Percentiles rank a stretch among this genome's conserved stretches.
Evolutionary conservation across 2,113 vertebrate genomes (phyloP).

Genomic region (Odontesthes bonariensis): DNA sequence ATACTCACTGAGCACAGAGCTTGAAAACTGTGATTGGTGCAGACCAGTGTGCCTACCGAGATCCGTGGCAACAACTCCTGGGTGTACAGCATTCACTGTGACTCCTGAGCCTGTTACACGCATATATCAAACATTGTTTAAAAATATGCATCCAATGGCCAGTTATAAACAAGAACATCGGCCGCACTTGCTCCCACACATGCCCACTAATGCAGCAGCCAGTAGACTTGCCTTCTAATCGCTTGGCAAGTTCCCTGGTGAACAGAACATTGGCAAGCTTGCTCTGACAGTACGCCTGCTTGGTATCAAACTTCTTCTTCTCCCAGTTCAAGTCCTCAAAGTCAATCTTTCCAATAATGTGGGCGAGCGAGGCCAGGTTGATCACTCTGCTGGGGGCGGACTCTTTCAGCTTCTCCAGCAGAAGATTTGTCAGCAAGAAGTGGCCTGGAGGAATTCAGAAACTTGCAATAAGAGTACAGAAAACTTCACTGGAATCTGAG

Average conservation of each 20-base stretch:
- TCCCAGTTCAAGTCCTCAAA: conserved; percentile 90
- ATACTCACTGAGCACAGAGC: conserved; percentile 83
- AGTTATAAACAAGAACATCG: conserved; percentile 52
- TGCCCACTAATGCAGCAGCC: conserved; percentile 64
- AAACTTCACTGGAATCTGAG: not conserved
- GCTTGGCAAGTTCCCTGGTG: conserved; percentile 86
- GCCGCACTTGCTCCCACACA: conserved; percentile 60
- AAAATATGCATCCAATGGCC: conserved; percentile 47
- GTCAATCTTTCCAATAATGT: conserved; percentile 86
- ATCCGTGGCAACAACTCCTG: conserved; percentile 88
- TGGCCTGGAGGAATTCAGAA: conserved; percentile 80
- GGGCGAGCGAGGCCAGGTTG: conserved; percentile 89
- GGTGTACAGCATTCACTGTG: conserved; percentile 87
- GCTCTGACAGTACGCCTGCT: conserved; percentile 91
- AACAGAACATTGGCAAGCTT: conserved; percentile 89
- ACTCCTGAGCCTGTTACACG: conserved; percentile 82
- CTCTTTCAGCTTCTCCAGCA: conserved; percentile 87
- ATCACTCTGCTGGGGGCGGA: conserved; percentile 87
- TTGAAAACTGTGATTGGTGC: conserved; percentile 87
- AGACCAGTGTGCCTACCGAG: conserved; percentile 88
- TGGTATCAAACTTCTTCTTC: conserved; percentile 86
- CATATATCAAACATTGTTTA: conserved; percentile 41
- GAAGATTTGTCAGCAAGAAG: conserved; percentile 88
- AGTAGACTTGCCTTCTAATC: conserved; percentile 83
- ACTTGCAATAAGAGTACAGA: conserved; percentile 1